Evolutionary conservation across 2,888 invertebrate species (phyloP), one percentile per base, ranked within the genome.

Genomic region (Camptogramma bilineatum): DNA sequence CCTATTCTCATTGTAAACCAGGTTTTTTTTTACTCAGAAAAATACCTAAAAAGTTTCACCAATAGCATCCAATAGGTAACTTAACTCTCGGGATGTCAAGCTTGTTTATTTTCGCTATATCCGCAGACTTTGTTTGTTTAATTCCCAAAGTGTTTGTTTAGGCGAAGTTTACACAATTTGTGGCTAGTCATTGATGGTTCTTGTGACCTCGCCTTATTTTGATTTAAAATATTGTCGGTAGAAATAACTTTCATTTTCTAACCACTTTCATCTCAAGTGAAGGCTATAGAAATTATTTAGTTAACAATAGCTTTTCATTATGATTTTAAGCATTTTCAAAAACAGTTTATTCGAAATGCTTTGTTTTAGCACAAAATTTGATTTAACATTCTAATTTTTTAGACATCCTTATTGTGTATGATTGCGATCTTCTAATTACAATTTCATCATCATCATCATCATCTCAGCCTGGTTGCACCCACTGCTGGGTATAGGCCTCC

Each of bases 131-230:
- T 88, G 86, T 87, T 89, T 89, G 81, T 84, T 80, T 86, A 85
- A 86, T 88, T 83, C 82, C 74, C 77, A 74, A 83, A 84, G 78
- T 84, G 85, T 80, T 82, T 77, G 76, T 76, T 82, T 82, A 80
- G 79, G 76, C 74, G 69, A 73, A 79, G 62, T 61, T 62, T 65
- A 62, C 60, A 69, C 80, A 78, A 83, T 85, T 83, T 83, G 81
- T 86, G 79, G 85, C 87, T 80, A 86, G 87, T 88, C 89, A 89
- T 78, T 80, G 76, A 74, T 75, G 78, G 78, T 62, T 64, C 21
- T 68, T 52, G 66, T 69, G 70, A 61, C 72, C 66, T 68, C 64
- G 65, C 60, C 60, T 68, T 75, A 67, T 71, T 73, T 66, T 64
- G 61, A 61, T 67, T 69, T 54, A 70, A 71, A 73, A 75, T 69